Evolutionary conservation across 2,797 vertebrate species (phyloP), one percentile per base, ranked within the genome.

Genomic region (Falco cherrug): DNA sequence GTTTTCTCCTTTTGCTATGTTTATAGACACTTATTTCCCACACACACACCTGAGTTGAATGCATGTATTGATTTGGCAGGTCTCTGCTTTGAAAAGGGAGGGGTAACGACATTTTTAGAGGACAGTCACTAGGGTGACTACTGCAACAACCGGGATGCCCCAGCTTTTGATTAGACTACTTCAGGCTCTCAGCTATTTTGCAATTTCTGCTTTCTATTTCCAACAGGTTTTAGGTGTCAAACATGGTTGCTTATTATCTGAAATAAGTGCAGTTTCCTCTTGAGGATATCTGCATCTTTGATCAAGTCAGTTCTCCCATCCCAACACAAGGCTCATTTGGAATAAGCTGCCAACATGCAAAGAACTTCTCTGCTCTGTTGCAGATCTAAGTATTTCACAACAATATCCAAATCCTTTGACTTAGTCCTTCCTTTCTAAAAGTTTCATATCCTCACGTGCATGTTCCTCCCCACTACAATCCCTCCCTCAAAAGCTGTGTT

Each of bases 1-100:
- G 33, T 35, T 90, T 90, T 57, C 57, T 63, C 26, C 24, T 79
- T 60, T 41, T 70, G 29, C 33, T 67, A 28, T 53, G 17, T 25
- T 54, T 92, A 64, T 3, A 59, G 54, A 45, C 11, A 37, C 5
- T 3, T 28, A 1, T 2, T 5, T 4, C 4, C 3, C 6, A 0
- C 2, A 4, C 11, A 8, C 6, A 26, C 15, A 54, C 12, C 22
- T 1, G 3, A 14, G 56, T 0, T 54, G 12, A 78, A 5, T 16
- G 10, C 3, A 4, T 16, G 9, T 9, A 63, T 16, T 33, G 51
- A 65, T 90, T 35, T 83, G 75, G 25, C 39, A 84, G 28, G 60
- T 75, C 29, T 71, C 24, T 59, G 76, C 53, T 78, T 68, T 73
- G 45, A 64, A 77, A 78, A 74, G 5, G 16, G 17, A 84, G 7